These are phyloP conservation scores for Callipepla californica DNA, from an alignment of 2,113 vertebrate species.

Conservation along the genomic window DNA sequence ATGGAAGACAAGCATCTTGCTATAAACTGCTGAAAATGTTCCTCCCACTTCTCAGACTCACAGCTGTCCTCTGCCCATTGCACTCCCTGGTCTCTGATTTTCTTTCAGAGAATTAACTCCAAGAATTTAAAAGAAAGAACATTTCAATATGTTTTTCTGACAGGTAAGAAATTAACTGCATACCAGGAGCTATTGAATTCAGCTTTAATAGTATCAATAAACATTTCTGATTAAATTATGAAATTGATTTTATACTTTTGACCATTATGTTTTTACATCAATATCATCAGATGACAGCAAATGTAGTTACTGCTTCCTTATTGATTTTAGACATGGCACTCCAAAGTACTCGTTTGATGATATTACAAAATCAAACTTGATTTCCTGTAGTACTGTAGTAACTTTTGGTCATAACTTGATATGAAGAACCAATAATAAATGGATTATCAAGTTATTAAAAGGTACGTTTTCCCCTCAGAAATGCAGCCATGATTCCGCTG, in stretches of 20 bases:
- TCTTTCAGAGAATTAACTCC: conserved; percentile 70
- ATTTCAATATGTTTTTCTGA: conserved; percentile 81
- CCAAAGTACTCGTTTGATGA: conserved; percentile 88
- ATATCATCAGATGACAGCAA: conserved; percentile 90
- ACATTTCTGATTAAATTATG: conserved; percentile 97
- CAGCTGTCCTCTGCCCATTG: neutral
- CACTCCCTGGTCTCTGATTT: conserved; percentile 44
- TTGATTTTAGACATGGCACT: conserved; percentile 88
- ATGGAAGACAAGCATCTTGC: neutral
- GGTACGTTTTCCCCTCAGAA: conserved; percentile 53
- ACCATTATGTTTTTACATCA: conserved; percentile 87
- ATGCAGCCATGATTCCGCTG: conserved; percentile 21
- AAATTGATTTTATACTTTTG: conserved; percentile 97
- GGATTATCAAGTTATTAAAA: conserved; percentile 77
- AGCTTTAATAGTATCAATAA: conserved; percentile 87
- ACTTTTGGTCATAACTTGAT: conserved; percentile 76
- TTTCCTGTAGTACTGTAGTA: conserved; percentile 85
- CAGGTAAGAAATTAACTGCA: conserved; percentile 86
- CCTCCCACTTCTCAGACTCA: neutral
- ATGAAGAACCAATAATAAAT: conserved; percentile 68
- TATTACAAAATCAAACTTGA: conserved; percentile 97
- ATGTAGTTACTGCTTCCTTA: conserved; percentile 94
- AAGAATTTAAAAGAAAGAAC: conserved; percentile 77
- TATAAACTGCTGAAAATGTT: neutral
- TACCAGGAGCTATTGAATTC: conserved; percentile 85